phyloP scores from a whole-genome alignment of 2,113 vertebrate species.

The Phoenicopterus ruber region DNA sequence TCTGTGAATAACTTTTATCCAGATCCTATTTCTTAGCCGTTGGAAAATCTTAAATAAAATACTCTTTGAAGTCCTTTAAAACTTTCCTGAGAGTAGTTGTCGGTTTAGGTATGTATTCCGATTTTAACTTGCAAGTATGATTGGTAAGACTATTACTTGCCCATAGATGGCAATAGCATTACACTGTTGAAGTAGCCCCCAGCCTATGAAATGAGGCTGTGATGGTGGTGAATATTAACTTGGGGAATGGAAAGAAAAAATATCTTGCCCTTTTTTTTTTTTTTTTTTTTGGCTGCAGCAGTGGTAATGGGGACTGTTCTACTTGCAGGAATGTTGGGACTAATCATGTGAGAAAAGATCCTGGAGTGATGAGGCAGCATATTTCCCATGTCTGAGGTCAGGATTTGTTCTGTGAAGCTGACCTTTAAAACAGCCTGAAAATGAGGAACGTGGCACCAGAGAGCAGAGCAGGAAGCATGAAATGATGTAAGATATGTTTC shows the following conservation, averaged over 20 bases:
- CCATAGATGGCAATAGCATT: slow-evolving; percentile 52
- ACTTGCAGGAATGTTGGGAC: slow-evolving; percentile 38
- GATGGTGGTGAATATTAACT: background rate
- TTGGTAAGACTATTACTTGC: background rate
- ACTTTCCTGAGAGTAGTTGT: background rate
- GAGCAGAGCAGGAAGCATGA: slow-evolving; percentile 50
- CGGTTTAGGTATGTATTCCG: background rate
- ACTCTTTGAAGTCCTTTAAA: background rate
- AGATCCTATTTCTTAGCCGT: background rate
- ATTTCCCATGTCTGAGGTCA: slow-evolving; percentile 48
- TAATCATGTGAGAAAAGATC: slow-evolving; percentile 51
- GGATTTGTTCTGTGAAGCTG: slow-evolving; percentile 47
- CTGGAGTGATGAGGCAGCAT: slow-evolving; percentile 49
- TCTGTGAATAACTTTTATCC: background rate
- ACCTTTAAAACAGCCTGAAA: slow-evolving; percentile 54
- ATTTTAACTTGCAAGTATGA: background rate
- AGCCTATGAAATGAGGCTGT: background rate
- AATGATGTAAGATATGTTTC: slow-evolving; percentile 48
- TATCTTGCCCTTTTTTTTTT: background rate
- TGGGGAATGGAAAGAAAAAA: background rate
- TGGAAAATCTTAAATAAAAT: background rate
- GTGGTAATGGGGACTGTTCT: background rate
- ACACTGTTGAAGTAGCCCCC: background rate
- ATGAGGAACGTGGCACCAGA: slow-evolving; percentile 53
- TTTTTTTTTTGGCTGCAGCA: background rate